Base-by-base conservation (phyloP, 2,888 invertebrate species). In the Hoplodrina ambigua region DNA sequence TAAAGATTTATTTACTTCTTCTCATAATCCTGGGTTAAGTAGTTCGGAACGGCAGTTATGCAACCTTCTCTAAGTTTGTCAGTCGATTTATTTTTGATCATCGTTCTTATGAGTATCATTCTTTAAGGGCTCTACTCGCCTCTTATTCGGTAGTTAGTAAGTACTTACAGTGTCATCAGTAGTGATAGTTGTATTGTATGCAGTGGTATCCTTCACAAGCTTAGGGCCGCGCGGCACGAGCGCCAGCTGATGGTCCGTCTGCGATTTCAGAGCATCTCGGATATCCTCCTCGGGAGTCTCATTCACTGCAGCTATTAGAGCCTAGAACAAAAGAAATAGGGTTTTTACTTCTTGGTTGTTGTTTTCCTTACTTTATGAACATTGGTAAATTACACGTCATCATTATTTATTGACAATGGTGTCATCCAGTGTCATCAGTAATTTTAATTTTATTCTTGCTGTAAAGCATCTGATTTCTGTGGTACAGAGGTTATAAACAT, bases 161-260 rank as follows among this genome's bases (percentile, higher is more conserved):
- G 49, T 49, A 59, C 76, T 80, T 83, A 97, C 96, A 77, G 97
- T 97, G 88, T 98, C 98, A 96, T 98, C 98, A 78, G 98, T 98
- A 91, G 98, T 98, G 89, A 98, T 97, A 63, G 98, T 97, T 91
- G 98, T 98, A 84, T 97, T 97, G 83, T 97, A 97, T 80, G 97
- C 97, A 79, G 97, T 96, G 49, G 98, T 97, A 87, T 98, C 98
- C 88, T 97, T 97, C 65, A 98, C 96, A 75, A 98, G 94, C 75
- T 97, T 96, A 0, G 98, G 98, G 52, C 97, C 98, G 13, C 96
- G 95, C 55, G 97, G 96, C 75, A 97, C 97, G 86, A 98, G 87
- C 83, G 97, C 96, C 83, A 96, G 91, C 87, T 97, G 96, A 78
- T 96, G 94, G 80, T 97, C 96, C n/a, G 96, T 96, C 86, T 96